Percentiles rank a stretch among this genome's conserved stretches.
phyloP scores from a whole-genome alignment of 2,797 vertebrate genomes.

The Macropus fuliginosus region DNA sequence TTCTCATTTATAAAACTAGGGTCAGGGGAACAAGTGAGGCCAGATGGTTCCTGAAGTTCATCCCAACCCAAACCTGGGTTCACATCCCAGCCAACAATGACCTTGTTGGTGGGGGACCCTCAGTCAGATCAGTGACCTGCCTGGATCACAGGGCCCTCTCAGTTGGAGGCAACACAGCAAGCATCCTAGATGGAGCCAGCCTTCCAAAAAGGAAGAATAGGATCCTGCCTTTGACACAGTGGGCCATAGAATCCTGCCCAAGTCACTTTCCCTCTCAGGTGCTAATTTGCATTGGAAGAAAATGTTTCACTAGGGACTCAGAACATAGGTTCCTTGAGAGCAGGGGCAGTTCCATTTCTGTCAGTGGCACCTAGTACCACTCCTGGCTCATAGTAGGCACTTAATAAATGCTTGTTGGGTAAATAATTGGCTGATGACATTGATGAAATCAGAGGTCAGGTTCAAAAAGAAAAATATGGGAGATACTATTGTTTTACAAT shows the following conservation, averaged over 20 bases:
- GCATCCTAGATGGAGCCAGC: background rate
- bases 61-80: background rate
- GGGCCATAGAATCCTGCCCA: background rate
- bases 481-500: background rate
- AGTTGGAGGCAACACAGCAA: background rate
- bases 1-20: background rate
- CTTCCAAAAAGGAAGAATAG: background rate
- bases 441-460: background rate
- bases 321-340: background rate
- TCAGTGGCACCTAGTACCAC: conserved; percentile 21
- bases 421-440: background rate
- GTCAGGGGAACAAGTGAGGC: background rate
- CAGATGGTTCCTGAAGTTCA: background rate
- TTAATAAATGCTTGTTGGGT: background rate
- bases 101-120: background rate
- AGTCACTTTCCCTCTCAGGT: background rate
- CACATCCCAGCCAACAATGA: background rate
- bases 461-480: background rate
- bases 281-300: background rate
- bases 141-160: background rate
- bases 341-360: conserved; percentile 16
- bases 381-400: conserved; percentile 5
- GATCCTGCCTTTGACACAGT: background rate
- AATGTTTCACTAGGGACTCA: background rate
- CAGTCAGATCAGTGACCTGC: background rate